Evolutionary conservation across 35 echinoderm and acorn worm genomes (phyloP).

Genomic region (Apostichopus japonicus): DNA sequence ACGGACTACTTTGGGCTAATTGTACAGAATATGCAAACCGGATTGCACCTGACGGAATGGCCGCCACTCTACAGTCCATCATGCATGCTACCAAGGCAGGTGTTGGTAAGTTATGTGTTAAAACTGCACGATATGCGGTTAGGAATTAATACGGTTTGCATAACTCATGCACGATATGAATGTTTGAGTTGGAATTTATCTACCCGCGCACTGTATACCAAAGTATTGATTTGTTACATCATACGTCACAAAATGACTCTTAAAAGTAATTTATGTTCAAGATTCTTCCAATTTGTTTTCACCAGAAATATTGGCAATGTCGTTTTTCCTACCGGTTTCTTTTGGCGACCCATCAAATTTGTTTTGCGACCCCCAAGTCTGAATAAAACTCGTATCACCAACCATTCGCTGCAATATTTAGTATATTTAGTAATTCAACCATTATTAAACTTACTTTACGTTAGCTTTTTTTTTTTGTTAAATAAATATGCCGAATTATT

Average conservation of each 20-base stretch:
- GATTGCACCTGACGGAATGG: conserved; percentile 81
- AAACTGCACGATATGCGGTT: not conserved
- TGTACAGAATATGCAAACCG: conserved; percentile 65
- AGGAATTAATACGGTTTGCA: not conserved
- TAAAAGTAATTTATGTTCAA: not conserved
- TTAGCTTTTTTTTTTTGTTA: not conserved
- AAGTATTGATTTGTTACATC: not conserved
- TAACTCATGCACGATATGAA: not conserved
- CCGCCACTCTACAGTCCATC: conserved; percentile 71
- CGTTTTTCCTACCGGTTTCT: too few species aligned
- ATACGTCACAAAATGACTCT: not conserved
- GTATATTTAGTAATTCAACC: not conserved
- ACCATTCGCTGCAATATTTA: not conserved
- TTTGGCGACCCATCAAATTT: not conserved
- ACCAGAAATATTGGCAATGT: not conserved
- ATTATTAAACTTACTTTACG: not conserved
- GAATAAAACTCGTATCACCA: not conserved
- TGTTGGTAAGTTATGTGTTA: conserved; percentile 52
- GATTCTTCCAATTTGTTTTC: not conserved
- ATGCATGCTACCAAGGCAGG: conserved; percentile 57
- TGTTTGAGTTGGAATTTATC: not conserved
- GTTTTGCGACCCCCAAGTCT: not conserved
- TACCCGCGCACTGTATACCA: not conserved
- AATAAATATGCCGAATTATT: not conserved
- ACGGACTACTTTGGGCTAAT: conserved; percentile 75